These are phyloP conservation scores for Acanthopagrus latus DNA, from an alignment of 2,797 vertebrate species.

Conservation along the genomic window DNA sequence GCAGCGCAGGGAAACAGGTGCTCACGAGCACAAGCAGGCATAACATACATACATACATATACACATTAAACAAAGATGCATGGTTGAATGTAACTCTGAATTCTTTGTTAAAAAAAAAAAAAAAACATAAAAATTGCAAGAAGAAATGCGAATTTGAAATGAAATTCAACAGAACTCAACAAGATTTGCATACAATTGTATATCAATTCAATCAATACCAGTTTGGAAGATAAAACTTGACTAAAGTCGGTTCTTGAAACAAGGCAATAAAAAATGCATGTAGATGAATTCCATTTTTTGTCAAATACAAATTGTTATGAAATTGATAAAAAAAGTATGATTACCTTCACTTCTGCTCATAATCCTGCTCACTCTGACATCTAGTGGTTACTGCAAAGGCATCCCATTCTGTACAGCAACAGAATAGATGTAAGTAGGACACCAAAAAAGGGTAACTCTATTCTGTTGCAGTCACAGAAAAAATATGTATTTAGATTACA, in stretches of 20 bases:
- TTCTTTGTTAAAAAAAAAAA: neutral
- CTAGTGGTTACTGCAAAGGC: neutral
- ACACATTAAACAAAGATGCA: neutral
- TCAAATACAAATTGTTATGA: neutral
- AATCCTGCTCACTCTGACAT: neutral
- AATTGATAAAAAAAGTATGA: neutral
- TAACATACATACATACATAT: neutral
- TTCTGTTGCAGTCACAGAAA: too few species aligned
- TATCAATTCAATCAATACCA: neutral
- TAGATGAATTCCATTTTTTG: neutral
- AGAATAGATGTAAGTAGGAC: too few species aligned
- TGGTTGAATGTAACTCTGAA: neutral
- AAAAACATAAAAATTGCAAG: too few species aligned
- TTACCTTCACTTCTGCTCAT: too few species aligned
- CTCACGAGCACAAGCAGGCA: conserved; percentile 4
- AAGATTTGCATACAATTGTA: neutral
- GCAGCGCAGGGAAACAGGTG: conserved; percentile 36
- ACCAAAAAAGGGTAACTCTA: too few species aligned
- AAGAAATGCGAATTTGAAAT: neutral
- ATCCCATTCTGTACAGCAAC: neutral
- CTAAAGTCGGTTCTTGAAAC: too few species aligned
- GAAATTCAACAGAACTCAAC: neutral
- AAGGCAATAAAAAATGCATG: neutral
- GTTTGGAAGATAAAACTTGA: neutral
- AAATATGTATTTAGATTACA: too few species aligned